Percentiles rank a stretch among this genome's conserved stretches.
Evolutionary conservation across 2,797 vertebrate species (phyloP).

Genomic region (Ispidina picta): DNA sequence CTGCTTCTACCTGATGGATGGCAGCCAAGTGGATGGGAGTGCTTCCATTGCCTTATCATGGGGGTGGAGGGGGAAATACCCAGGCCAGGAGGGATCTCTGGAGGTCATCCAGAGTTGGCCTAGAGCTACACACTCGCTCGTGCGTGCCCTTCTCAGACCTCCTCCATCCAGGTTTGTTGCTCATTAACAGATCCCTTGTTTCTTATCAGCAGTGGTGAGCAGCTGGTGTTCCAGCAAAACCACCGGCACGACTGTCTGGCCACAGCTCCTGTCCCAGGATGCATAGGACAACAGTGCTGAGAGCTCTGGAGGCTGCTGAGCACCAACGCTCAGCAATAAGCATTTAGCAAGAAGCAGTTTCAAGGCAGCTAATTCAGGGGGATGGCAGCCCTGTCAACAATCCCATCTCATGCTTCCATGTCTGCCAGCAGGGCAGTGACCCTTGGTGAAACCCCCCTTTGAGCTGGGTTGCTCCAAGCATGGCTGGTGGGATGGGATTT

Average conservation of each 20-base stretch:
- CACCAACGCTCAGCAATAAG: background rate
- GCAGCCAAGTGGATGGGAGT: constrained; percentile 24
- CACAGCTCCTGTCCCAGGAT: background rate
- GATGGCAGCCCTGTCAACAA: accelerated
- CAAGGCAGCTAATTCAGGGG: no score
- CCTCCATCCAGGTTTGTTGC: background rate
- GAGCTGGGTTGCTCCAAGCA: background rate
- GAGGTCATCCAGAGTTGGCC: background rate
- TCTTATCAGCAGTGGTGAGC: background rate
- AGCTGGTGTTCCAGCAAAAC: background rate
- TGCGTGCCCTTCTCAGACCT: accelerated
- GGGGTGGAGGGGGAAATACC: background rate
- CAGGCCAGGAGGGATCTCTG: background rate
- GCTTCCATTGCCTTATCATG: background rate
- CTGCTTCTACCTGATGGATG: background rate
- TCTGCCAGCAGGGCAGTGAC: background rate
- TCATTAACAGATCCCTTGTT: background rate
- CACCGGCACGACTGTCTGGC: accelerated
- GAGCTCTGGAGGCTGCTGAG: background rate
- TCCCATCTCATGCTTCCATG: background rate
- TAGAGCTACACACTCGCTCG: background rate
- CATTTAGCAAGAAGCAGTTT: background rate
- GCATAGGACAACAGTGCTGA: accelerated
- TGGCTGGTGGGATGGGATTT: background rate
- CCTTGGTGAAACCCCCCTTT: accelerated